These are phyloP conservation scores for Sycobia sp. DNA, from an alignment of 1,140 invertebrate species.

Conservation along the genomic window DNA sequence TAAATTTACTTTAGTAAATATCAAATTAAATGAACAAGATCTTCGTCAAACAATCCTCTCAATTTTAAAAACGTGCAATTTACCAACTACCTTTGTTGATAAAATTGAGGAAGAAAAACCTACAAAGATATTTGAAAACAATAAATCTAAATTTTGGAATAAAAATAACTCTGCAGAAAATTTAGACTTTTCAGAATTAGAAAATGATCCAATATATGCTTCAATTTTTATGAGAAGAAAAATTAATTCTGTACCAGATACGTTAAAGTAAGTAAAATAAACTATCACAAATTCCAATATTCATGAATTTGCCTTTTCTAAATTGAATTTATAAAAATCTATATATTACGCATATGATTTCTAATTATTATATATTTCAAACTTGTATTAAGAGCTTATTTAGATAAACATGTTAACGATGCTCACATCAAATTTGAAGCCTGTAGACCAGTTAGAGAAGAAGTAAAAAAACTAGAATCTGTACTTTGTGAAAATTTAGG, in stretches of 20 bases:
- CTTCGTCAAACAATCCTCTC: slow-evolving; percentile 75
- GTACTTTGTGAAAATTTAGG: slow-evolving; percentile 64
- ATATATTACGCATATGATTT: too few species aligned
- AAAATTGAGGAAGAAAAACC: slow-evolving; percentile 63
- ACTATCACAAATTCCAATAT: neutral
- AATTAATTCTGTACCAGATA: slow-evolving; percentile 62
- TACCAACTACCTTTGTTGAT: slow-evolving; percentile 83
- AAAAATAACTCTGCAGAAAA: slow-evolving; percentile 43
- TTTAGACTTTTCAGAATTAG: slow-evolving; percentile 62
- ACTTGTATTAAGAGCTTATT: slow-evolving; percentile 63
- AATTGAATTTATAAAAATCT: too few species aligned
- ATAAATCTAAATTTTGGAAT: slow-evolving; percentile 43
- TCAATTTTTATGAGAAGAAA: slow-evolving; percentile 61
- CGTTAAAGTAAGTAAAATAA: slow-evolving; percentile 53
- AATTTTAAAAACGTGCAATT: slow-evolving; percentile 79
- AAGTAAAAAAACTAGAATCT: slow-evolving; percentile 69
- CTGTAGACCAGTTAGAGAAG: slow-evolving; percentile 69
- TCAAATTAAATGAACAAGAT: slow-evolving; percentile 72
- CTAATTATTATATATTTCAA: neutral
- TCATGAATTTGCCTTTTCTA: too few species aligned
- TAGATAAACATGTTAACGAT: slow-evolving; percentile 68
- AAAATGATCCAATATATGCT: slow-evolving; percentile 64
- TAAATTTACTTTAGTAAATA: slow-evolving; percentile 74
- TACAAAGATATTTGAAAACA: slow-evolving; percentile 22
- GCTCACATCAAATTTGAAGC: slow-evolving; percentile 67